Base-by-base conservation (phyloP, 2,113 vertebrate genomes). In the Callochromis pleurospilus region DNA sequence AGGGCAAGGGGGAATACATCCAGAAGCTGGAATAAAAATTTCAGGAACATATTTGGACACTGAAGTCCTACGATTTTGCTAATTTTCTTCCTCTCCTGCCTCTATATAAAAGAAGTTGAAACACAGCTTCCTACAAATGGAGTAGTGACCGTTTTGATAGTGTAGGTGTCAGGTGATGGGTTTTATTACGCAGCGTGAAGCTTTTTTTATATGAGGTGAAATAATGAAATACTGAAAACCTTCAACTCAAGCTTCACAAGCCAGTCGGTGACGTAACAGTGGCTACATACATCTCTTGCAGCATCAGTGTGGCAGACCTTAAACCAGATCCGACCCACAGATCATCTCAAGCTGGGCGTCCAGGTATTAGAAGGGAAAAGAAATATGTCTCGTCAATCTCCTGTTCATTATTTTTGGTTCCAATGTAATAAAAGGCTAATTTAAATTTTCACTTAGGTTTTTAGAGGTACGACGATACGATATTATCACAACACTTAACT, bases 41-140 rank as follows among this genome's bases (percentile, higher is more conserved):
- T 65, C 0, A 21, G 11, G 2, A 65, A 65, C 33, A 5, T 13
- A 38, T 21, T 65, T 0, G 0, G 33, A 21, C 19, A 2, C 33
- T 47, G 9, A 75, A 75, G 42, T 49, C 26, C 60, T 65, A 49
- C 10, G 1, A 49, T 77, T 77, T 75, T 49, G 21, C 14, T 75
- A 0, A 75, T 1, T 75, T 47, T 26, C 33, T 38, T 21, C 33
- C 13, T 17, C 13, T 73, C 65, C 6, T 29, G 14, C 0, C 40
- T 47, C 8, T 73, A 11, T 0, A 47, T 29, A 45, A 73, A 62
- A 0, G 29, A 47, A 2, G 21, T 73, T 73, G 21, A 73, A 73
- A 26, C 40, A 11, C 6, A 29, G 13, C 38, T 45, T 26, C 2
- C 21, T 42, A 15, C n/a, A 70, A 73, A 26, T 45, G 65, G 38